Conservation (phyloP, 2,797 vertebrate genomes). For the Xenopus petersii region DNA sequence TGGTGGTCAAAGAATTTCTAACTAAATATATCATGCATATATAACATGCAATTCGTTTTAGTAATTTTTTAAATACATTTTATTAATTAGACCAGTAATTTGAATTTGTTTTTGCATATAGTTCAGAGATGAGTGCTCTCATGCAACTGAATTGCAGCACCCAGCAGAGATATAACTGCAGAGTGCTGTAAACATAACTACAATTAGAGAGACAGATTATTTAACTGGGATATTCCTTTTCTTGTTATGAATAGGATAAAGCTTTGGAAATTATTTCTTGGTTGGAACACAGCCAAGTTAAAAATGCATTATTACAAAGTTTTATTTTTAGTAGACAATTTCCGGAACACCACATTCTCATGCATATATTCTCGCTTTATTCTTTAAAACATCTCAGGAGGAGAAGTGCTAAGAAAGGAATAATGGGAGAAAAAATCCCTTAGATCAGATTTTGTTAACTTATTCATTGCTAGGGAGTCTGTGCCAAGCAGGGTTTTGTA, state of each 20-base stretch:
- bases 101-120: too few species aligned
- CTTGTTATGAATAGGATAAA: conserved; percentile 4
- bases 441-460: conserved; percentile 1
- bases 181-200: too few species aligned
- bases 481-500: not conserved
- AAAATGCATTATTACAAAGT: conserved; percentile 32
- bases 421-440: conserved; percentile 24
- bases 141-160: too few species aligned
- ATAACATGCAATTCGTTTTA: too few species aligned
- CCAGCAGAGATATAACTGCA: too few species aligned
- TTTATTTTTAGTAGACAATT: conserved; percentile 37
- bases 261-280: conserved; percentile 18
- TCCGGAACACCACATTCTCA: conserved; percentile 40
- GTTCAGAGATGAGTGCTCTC: too few species aligned
- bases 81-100: too few species aligned
- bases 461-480: not conserved
- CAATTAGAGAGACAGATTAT: too few species aligned
- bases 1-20: too few species aligned
- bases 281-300: conserved; percentile 23
- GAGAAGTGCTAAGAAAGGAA: conserved; percentile 31
- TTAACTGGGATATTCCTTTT: conserved; percentile 1
- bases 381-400: conserved; percentile 15
- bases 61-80: too few species aligned
- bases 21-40: too few species aligned
- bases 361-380: conserved; percentile 40